Evolutionary conservation across 1,140 invertebrate genomes (phyloP).

Genomic region (Dinothrombium tinctorium): DNA sequence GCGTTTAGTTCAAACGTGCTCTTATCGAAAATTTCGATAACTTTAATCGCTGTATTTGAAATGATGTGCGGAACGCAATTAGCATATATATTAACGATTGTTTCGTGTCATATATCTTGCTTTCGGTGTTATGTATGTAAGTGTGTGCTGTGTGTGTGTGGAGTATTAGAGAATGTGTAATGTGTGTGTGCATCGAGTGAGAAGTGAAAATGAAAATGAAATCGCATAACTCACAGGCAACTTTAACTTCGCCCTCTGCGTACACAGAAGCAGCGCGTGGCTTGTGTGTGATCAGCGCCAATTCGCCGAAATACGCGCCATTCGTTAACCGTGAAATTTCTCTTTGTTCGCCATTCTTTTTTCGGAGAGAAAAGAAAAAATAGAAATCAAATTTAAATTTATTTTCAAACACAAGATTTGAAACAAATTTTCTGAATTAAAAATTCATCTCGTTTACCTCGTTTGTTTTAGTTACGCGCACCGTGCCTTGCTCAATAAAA

Average conservation of each 20-base stretch:
- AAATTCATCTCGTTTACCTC: slow-evolving; percentile 5
- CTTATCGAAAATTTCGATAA: too few relatives aligned
- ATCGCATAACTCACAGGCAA: slow-evolving; percentile 21
- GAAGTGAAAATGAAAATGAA: too few relatives aligned
- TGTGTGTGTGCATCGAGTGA: background rate
- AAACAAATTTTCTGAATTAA: too few relatives aligned
- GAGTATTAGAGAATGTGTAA: background rate
- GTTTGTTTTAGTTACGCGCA: slow-evolving; percentile 8
- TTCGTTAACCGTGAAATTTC: slow-evolving; percentile 28
- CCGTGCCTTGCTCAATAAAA: slow-evolving; percentile 70
- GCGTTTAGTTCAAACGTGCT: too few relatives aligned
- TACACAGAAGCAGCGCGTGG: slow-evolving; percentile 81
- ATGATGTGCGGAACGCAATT: too few relatives aligned
- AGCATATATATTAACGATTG: too few relatives aligned
- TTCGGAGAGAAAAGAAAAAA: background rate
- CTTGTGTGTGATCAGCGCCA: slow-evolving; percentile 77
- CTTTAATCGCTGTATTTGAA: too few relatives aligned
- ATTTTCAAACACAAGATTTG: slow-evolving; percentile 3
- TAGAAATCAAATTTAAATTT: background rate
- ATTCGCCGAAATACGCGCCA: slow-evolving; percentile 66
- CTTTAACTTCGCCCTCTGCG: slow-evolving; percentile 20
- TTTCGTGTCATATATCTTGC: too few relatives aligned
- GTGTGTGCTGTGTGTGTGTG: too few relatives aligned
- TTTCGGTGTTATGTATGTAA: too few relatives aligned
- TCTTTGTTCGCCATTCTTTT: slow-evolving; percentile 11